These are phyloP conservation scores for Pelvicachromis taeniatus DNA, from an alignment of 2,113 vertebrate genomes.

Conservation along the genomic window DNA sequence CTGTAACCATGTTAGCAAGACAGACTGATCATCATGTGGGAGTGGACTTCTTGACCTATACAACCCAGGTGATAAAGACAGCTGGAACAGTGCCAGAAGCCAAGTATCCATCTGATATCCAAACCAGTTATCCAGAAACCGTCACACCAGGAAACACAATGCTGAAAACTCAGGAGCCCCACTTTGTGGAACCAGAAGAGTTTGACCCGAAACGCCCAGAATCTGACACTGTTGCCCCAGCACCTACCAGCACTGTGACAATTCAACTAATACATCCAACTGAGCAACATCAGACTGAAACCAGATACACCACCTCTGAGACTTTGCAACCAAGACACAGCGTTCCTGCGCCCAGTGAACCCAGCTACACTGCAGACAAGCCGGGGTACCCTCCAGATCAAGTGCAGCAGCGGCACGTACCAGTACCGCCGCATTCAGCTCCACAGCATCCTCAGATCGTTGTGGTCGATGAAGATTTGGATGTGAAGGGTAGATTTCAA, in stretches of 20 bases:
- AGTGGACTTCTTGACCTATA: background rate
- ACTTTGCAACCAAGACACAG: background rate
- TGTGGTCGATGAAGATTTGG: constrained; percentile 70
- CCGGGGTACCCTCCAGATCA: background rate
- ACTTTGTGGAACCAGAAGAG: background rate
- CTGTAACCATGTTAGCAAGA: background rate
- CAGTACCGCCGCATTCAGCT: constrained; percentile 44
- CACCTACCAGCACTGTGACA: background rate
- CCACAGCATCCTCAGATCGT: constrained; percentile 76
- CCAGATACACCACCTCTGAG: background rate
- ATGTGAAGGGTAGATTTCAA: constrained; percentile 75
- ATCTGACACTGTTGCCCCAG: background rate
- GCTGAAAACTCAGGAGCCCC: background rate
- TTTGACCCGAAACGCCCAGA: background rate
- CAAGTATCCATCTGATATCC: constrained; percentile 5
- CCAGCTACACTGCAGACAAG: background rate
- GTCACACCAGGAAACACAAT: background rate
- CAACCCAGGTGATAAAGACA: background rate
- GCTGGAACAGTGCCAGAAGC: background rate
- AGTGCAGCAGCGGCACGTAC: background rate
- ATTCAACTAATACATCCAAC: background rate
- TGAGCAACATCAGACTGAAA: background rate
- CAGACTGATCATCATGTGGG: background rate
- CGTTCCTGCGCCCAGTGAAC: background rate
- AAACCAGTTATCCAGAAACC: background rate